A percentile compares a stretch with the other conserved stretches of the same genome.
Conservation (phyloP, 1,140 invertebrate species). For the Micrasema minimum region DNA sequence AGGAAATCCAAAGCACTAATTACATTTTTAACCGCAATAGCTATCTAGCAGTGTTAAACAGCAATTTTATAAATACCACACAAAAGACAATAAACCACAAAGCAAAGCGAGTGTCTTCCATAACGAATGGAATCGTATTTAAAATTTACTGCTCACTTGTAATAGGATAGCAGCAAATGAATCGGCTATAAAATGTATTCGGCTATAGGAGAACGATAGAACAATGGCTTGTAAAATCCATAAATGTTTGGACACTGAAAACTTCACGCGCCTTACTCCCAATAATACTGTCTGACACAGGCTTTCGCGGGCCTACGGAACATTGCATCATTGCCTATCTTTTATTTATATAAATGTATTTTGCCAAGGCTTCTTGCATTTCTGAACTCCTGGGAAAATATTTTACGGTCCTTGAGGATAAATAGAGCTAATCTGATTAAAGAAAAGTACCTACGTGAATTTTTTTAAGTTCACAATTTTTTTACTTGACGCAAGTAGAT, state of each 20-base stretch:
- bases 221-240: slow-evolving; percentile 41
- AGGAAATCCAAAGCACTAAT: too few relatives aligned
- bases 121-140: slow-evolving; percentile 17
- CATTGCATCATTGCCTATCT: slow-evolving; percentile 1
- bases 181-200: slow-evolving; percentile 29
- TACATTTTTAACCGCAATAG: too few relatives aligned
- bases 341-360: slow-evolving; percentile 12
- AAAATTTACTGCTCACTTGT: slow-evolving; percentile 28
- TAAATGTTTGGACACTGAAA: slow-evolving; percentile 29
- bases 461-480: too few relatives aligned
- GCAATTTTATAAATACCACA: too few relatives aligned
- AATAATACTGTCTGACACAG: slow-evolving; percentile 14
- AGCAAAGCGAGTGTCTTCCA: slow-evolving; percentile 1
- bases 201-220: slow-evolving; percentile 24
- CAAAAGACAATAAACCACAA: slow-evolving; percentile 24
- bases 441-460: too few relatives aligned
- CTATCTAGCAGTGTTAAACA: too few relatives aligned
- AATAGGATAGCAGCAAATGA: slow-evolving; percentile 36
- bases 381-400: slow-evolving; percentile 8
- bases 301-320: slow-evolving; percentile 2
- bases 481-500: too few relatives aligned
- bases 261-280: slow-evolving; percentile 29
- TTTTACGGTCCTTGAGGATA: too few relatives aligned
- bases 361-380: neutral
- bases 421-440: too few relatives aligned